Conservation (phyloP, 2,797 vertebrate genomes). For the Pseudochirops cupreus region DNA sequence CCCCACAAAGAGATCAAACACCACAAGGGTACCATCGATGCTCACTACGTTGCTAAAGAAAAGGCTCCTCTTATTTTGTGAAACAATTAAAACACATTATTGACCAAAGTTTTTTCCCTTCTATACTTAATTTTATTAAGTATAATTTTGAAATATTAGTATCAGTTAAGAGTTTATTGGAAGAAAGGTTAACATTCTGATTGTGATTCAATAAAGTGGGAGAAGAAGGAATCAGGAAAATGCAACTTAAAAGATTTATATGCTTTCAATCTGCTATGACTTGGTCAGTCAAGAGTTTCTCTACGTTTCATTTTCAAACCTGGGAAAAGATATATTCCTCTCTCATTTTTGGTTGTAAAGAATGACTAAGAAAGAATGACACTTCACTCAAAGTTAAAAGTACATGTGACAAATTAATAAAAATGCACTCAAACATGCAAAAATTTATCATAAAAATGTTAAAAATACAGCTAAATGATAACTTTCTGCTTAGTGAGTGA, state of each 20-base stretch:
- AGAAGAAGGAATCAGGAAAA: neutral
- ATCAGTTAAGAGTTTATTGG: neutral
- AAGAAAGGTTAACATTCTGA: neutral
- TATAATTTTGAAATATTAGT: neutral
- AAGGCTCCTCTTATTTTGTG: neutral
- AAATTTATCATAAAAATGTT: neutral
- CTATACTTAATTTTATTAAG: neutral
- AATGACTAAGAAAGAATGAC: neutral
- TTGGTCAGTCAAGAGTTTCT: neutral
- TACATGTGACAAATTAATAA: neutral
- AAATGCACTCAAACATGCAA: neutral
- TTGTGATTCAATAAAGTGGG: neutral
- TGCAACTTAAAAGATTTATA: neutral
- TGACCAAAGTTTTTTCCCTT: neutral
- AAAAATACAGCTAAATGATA: neutral
- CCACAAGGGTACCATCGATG: conserved; percentile 2
- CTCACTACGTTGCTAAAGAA: neutral
- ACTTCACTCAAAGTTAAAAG: neutral
- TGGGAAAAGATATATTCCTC: neutral
- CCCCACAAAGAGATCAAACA: neutral
- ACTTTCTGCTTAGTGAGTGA: neutral
- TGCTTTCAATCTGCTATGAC: neutral
- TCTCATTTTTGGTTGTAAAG: neutral
- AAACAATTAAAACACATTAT: neutral
- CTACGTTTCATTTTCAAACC: neutral